These are phyloP conservation scores for Phalera bucephala DNA, from an alignment of 2,888 invertebrate species.

Conservation along the genomic window DNA sequence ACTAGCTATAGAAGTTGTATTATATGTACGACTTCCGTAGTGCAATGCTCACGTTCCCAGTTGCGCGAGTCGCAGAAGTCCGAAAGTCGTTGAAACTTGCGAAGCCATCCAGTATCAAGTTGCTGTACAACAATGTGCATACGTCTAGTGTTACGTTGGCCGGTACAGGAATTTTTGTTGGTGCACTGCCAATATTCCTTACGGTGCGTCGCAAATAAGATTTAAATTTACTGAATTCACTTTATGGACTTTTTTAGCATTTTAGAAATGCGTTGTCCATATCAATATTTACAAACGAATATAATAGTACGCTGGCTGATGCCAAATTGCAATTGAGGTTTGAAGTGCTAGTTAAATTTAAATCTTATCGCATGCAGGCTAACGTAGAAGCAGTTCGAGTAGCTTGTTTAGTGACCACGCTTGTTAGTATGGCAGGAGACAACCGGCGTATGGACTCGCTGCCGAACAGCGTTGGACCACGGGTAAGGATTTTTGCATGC, in stretches of 20 bases:
- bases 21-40: conserved; percentile 51
- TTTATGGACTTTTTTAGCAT: conserved; percentile 37
- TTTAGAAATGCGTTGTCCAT: conserved; percentile 34
- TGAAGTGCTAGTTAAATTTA: conserved; percentile 72
- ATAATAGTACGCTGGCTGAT: conserved; percentile 26
- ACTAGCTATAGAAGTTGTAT: conserved; percentile 39
- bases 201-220: conserved; percentile 67
- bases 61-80: conserved; percentile 36
- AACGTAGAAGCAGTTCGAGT: conserved; percentile 93
- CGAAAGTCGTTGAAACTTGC: conserved; percentile 49
- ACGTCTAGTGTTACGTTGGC: conserved; percentile 47
- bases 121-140: conserved; percentile 48
- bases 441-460: conserved; percentile 76
- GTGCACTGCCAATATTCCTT: conserved; percentile 60
- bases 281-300: conserved; percentile 29
- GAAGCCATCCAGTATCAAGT: conserved; percentile 51
- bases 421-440: conserved; percentile 91
- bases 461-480: conserved; percentile 79
- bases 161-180: conserved; percentile 53
- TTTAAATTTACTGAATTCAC: conserved; percentile 70
- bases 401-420: conserved; percentile 91
- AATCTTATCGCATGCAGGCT: conserved; percentile 84
- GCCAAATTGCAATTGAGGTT: conserved; percentile 36
- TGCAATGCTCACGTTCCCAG: conserved; percentile 48
- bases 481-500: conserved; percentile 68